These are phyloP conservation scores for Heliornis fulica DNA, from an alignment of 2,113 vertebrate species.

Conservation along the genomic window DNA sequence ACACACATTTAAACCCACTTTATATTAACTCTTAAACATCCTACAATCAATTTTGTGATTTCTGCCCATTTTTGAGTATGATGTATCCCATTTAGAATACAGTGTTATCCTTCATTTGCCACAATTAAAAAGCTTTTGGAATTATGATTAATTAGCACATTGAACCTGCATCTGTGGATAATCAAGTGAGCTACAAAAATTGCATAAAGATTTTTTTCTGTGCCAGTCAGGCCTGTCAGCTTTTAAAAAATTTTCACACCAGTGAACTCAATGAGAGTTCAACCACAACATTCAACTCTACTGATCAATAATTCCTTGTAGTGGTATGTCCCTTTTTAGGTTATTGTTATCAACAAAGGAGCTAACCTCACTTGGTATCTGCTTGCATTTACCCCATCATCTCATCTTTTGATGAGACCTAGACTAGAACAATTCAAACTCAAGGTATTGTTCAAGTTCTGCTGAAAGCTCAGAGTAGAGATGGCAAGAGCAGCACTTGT, in stretches of 20 bases:
- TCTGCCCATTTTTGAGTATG: neutral
- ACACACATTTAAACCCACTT: neutral
- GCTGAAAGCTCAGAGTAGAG: neutral
- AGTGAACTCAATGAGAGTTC: neutral
- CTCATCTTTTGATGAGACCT: neutral
- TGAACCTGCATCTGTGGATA: neutral
- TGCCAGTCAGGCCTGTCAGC: neutral
- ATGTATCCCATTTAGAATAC: neutral
- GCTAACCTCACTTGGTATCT: neutral
- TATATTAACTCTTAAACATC: neutral
- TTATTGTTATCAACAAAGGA: neutral
- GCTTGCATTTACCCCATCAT: neutral
- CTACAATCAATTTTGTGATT: neutral
- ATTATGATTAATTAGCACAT: neutral
- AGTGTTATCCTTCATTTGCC: neutral
- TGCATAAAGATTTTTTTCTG: neutral
- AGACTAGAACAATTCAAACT: neutral
- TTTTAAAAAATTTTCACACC: neutral
- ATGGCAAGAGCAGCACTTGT: fast-evolving
- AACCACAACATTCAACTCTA: neutral
- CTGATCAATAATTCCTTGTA: neutral
- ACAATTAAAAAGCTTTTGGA: neutral
- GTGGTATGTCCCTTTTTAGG: neutral
- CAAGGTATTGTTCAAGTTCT: neutral
- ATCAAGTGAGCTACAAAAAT: neutral